A percentile compares a stretch with the other conserved stretches of the same genome.
phyloP scores from a whole-genome alignment of 2,113 vertebrate genomes.

The Sorex araneus region DNA sequence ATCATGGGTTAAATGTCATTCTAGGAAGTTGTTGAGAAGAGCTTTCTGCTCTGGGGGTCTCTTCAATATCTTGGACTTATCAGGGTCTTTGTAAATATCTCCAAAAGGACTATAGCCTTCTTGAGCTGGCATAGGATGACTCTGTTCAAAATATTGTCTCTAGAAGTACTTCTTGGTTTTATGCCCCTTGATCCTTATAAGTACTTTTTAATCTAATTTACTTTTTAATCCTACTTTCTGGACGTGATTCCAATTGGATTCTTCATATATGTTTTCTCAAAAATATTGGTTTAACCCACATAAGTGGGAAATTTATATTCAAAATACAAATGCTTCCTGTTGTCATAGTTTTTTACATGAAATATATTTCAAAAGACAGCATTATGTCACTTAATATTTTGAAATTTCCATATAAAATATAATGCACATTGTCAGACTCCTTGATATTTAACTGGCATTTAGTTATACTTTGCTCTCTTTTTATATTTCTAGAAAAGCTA shows the following conservation, averaged over 20 bases:
- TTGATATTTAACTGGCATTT: not conserved
- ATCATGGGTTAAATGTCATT: too few species aligned
- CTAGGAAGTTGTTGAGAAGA: too few species aligned
- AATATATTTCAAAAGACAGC: conserved; percentile 9
- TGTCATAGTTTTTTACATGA: not conserved
- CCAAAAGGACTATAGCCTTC: too few species aligned
- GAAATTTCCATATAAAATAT: not conserved
- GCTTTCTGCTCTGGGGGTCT: too few species aligned
- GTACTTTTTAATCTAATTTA: too few species aligned
- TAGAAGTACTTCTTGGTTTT: too few species aligned
- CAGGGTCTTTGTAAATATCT: too few species aligned
- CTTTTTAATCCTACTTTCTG: too few species aligned
- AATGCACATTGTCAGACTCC: not conserved
- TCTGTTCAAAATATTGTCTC: too few species aligned
- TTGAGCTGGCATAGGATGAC: too few species aligned
- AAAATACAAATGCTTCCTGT: not conserved
- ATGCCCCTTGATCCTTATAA: too few species aligned
- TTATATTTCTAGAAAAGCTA: not conserved
- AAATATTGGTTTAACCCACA: not conserved
- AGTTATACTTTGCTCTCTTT: not conserved
- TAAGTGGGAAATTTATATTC: not conserved
- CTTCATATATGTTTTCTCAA: not conserved
- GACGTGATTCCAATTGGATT: not conserved
- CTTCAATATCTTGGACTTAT: too few species aligned
- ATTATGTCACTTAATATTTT: not conserved